Evolutionary conservation across 2,888 invertebrate species (phyloP), one percentile per base, ranked within the genome.

Genomic region (Mimas tiliae): DNA sequence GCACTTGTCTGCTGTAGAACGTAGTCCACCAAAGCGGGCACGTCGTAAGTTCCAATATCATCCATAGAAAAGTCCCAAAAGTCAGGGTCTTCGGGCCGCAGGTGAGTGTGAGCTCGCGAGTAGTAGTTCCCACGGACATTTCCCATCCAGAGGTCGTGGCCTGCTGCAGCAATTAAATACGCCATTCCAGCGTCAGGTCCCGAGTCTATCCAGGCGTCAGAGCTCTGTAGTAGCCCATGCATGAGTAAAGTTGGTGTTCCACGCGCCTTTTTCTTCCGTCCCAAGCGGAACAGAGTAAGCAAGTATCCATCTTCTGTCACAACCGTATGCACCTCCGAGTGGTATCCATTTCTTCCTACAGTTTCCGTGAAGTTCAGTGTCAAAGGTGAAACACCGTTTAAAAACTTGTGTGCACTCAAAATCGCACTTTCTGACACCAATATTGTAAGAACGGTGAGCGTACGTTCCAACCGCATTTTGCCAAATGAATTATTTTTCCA

Each of bases 31-130:
- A 83, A 81, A 0, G 96, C 96, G 0, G 98, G 97, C 0, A 98
- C 76, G 82, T 98, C 98, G 74, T 94, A 95, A 27, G 89, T 80
- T 0, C 96, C 97, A 79, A 97, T 96, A 80, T 97, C 96, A 78
- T 98, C 96, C 91, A 95, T 96, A 67, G 96, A 96, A 74, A 95
- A 95, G 51, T 94, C 78, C 95, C 95, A 96, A 77, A 92, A 96
- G 42, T 87, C 78, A 1, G 78, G 42, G 48, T 94, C 88, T 0
- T 76, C 79, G 0, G 91, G 84, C 63, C 90, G 69, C 76, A 91
- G 73, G 0, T 77, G 80, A 65, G 68, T 65, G 33, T 96, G 96
- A 12, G 81, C 86, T 42, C 89, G 83, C 14, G 94, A 92, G 76
- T 95, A 95, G 33, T 71, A 63, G 63, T 72, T 77, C 1, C 78